These are phyloP conservation scores for Phlogophora meticulosa DNA, from an alignment of 2,888 invertebrate genomes.

Conservation along the genomic window DNA sequence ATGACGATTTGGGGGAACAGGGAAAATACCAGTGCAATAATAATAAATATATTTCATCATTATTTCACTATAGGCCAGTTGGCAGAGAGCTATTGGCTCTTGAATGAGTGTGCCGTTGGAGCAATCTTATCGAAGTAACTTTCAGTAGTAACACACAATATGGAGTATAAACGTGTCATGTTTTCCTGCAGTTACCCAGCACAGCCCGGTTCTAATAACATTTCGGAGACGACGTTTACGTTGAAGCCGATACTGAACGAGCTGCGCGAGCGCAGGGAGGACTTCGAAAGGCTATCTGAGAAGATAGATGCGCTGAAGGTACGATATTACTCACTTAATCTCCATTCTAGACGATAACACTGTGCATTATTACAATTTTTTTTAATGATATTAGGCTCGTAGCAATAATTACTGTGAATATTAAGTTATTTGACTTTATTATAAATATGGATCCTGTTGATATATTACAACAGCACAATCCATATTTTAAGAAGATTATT, in stretches of 20 bases:
- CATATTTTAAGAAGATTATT: no score
- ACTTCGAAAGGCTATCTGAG: slow-evolving; percentile 95
- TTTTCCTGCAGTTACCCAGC: slow-evolving; percentile 87
- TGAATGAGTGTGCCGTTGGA: background rate
- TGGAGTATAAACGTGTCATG: background rate
- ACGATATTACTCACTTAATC: slow-evolving; percentile 19
- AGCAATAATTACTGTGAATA: no score
- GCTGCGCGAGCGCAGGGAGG: slow-evolving; percentile 95
- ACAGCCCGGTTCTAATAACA: slow-evolving; percentile 85
- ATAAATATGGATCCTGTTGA: no score
- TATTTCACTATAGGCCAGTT: background rate
- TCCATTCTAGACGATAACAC: background rate
- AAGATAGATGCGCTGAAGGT: slow-evolving; percentile 95
- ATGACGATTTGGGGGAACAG: background rate
- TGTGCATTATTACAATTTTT: background rate
- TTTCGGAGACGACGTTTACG: slow-evolving; percentile 86
- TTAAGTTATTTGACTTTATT: no score
- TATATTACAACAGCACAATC: no score
- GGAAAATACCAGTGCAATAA: slow-evolving; percentile 1
- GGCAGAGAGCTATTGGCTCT: slow-evolving; percentile 7
- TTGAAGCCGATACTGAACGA: slow-evolving; percentile 95
- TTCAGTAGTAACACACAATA: background rate
- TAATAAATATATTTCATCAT: background rate
- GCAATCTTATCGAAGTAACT: slow-evolving; percentile 4
- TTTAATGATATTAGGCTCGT: no score